Conservation (phyloP, 2,888 invertebrate genomes). For the Mamestra brassicae region DNA sequence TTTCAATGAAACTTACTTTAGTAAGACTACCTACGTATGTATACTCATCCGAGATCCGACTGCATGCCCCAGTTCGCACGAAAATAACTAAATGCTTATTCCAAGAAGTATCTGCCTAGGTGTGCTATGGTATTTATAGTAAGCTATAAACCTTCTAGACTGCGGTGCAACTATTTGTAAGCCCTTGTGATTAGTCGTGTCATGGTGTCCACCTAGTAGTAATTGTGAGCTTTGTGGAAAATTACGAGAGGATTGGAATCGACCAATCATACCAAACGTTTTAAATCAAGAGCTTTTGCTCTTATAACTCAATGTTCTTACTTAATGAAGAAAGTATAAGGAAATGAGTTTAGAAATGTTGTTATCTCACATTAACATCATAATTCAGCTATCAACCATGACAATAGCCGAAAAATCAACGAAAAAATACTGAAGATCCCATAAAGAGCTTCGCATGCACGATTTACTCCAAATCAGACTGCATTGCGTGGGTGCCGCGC, state of each 20-base stretch:
- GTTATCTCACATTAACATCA: constrained; percentile 27
- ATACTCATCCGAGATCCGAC: no score
- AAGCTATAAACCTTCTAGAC: neutral
- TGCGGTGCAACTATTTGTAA: neutral
- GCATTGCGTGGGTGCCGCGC: constrained; percentile 82
- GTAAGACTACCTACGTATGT: neutral
- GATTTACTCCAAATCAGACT: constrained; percentile 63
- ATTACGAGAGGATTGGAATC: neutral
- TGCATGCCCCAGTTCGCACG: neutral
- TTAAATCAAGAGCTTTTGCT: neutral
- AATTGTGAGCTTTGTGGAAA: neutral
- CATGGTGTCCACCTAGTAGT: neutral
- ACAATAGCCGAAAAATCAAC: constrained; percentile 23
- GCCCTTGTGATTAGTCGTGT: neutral
- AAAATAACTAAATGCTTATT: neutral
- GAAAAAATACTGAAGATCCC: constrained; percentile 33
- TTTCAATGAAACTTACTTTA: constrained; percentile 16
- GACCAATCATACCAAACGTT: neutral
- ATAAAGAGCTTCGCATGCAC: constrained; percentile 58
- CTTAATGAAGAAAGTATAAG: neutral
- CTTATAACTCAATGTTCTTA: no score
- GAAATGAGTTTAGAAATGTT: neutral
- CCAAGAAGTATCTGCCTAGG: neutral
- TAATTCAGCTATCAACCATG: constrained; percentile 37
- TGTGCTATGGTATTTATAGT: neutral